Conservation (phyloP, 1,140 invertebrate species). For the Ceratina australensis region DNA sequence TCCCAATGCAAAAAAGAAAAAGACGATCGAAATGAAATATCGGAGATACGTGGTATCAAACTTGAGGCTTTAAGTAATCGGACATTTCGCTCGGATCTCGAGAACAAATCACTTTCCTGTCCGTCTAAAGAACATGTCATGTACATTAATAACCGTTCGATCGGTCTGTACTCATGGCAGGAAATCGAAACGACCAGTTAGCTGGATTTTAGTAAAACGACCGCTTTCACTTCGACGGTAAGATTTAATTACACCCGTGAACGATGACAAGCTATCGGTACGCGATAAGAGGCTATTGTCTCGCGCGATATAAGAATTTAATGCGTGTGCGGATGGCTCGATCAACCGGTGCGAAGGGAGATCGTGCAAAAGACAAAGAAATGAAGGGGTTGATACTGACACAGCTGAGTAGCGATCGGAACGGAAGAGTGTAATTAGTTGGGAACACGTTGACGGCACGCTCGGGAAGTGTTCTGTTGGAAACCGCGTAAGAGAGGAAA, state of each 20-base stretch:
- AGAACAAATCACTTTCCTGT: no score
- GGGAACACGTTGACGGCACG: conserved; percentile 22
- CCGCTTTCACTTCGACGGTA: no score
- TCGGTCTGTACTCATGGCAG: no score
- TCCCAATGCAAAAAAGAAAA: no score
- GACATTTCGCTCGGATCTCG: no score
- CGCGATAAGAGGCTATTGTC: not conserved
- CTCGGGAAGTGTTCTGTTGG: conserved; percentile 30
- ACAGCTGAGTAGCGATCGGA: conserved; percentile 39
- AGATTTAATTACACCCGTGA: not conserved
- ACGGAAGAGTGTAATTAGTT: conserved; percentile 40
- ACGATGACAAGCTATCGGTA: not conserved
- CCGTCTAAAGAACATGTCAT: no score
- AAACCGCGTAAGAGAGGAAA: conserved; percentile 41
- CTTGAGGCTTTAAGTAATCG: no score
- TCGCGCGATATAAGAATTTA: not conserved
- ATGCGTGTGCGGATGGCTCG: not conserved
- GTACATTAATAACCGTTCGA: no score
- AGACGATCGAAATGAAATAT: no score
- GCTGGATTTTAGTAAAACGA: not conserved
- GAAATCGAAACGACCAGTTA: no score
- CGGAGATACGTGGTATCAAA: no score
- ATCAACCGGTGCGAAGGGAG: not conserved
- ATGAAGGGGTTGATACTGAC: conserved; percentile 34
- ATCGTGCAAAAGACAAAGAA: conserved; percentile 20